phyloP scores from a whole-genome alignment of 2,797 vertebrate species.

The Gymnocypris eckloni region DNA sequence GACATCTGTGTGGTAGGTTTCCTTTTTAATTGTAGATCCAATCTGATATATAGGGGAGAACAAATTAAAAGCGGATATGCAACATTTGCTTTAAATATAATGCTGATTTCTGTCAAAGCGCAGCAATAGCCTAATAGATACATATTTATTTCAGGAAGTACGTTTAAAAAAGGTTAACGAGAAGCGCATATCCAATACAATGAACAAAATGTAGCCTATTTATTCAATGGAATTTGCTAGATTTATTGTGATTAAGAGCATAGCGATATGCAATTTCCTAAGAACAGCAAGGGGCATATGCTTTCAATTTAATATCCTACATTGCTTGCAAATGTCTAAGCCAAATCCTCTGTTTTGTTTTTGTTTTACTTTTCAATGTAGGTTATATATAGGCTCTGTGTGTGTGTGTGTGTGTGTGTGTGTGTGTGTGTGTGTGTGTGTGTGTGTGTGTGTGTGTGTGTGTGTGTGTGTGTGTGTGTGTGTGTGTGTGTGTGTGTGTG shows the following conservation, averaged over 20 bases:
- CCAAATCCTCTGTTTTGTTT: not conserved
- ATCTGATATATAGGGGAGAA: not conserved
- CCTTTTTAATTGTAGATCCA: not conserved
- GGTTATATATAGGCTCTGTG: not conserved
- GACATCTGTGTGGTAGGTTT: slow-evolving; percentile 23
- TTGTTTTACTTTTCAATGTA: not conserved
- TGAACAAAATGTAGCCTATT: too few relatives aligned
- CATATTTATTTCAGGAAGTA: not conserved
- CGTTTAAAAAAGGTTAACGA: slow-evolving; percentile 1
- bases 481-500: not conserved
- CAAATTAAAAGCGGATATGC: not conserved
- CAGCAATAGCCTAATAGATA: not conserved
- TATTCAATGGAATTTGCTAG: not conserved
- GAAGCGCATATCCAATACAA: not conserved
- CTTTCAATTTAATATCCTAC: not conserved
- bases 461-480: not conserved
- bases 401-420: not conserved
- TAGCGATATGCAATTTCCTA: not conserved
- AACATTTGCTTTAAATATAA: not conserved
- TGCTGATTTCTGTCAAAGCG: not conserved
- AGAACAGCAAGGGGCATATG: not conserved
- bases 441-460: not conserved
- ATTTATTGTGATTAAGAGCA: not conserved
- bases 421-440: not conserved
- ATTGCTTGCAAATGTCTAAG: not conserved